These are phyloP conservation scores for Hypotaenidia philippensis DNA, from an alignment of 2,797 vertebrate genomes.

Conservation along the genomic window DNA sequence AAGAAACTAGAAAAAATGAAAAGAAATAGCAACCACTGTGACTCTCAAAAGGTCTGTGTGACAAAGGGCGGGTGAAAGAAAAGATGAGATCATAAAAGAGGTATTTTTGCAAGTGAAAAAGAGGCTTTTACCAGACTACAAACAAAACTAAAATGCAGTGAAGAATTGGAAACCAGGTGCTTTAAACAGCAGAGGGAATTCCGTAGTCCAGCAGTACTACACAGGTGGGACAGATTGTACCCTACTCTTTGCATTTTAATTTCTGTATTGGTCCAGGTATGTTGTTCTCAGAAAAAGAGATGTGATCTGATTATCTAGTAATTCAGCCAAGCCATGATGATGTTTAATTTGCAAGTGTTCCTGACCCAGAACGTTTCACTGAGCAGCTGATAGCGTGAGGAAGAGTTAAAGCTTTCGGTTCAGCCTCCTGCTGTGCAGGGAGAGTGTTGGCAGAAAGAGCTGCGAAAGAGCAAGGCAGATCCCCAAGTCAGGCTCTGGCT, in stretches of 20 bases:
- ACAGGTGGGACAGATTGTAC: neutral
- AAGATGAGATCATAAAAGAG: neutral
- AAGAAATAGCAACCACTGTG: neutral
- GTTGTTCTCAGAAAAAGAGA: neutral
- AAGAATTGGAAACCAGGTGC: neutral
- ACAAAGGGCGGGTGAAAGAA: neutral
- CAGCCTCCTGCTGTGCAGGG: neutral
- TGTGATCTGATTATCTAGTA: conserved; percentile 1
- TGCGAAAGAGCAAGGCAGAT: neutral
- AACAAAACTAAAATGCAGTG: neutral
- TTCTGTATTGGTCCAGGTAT: neutral
- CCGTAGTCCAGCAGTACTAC: neutral
- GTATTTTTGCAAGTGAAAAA: neutral
- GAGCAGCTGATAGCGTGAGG: neutral
- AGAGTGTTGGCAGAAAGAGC: neutral
- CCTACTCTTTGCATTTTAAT: conserved; percentile 1
- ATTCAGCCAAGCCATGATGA: neutral
- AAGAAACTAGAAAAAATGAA: neutral
- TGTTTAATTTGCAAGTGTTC: neutral
- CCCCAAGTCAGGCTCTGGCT: conserved; percentile 1
- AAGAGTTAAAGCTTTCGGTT: neutral
- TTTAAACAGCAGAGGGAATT: neutral
- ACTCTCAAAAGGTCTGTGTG: neutral
- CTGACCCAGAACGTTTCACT: conserved; percentile 7
- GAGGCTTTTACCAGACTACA: neutral